Evolutionary conservation across 2,113 vertebrate genomes (phyloP), one percentile per base, ranked within the genome.

Genomic region (Cryptoleucopteryx plumbea): DNA sequence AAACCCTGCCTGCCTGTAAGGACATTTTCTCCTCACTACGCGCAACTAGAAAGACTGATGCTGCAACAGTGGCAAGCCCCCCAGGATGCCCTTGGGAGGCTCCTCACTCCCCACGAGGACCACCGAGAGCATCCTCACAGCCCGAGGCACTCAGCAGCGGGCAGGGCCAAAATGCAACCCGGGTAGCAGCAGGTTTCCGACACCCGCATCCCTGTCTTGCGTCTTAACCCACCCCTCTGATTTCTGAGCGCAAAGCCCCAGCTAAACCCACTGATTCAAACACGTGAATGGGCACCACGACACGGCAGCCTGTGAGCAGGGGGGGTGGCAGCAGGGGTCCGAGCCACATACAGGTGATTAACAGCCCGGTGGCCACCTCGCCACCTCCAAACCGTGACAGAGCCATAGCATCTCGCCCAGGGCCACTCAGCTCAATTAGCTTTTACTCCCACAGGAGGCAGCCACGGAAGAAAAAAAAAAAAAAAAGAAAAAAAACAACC

Each of bases 251-350:
- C 10, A 0, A n/a, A 66, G 22, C 32, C 67, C 23, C 45, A 26
- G 61, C 32, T 70, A 50, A 71, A 58, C 42, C 42, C 45, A 9
- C 20, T 0, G 38, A 34, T 45, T 16, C 3, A 1, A 20, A 62
- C 21, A 6, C 1, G 0, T 13, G 56, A 50, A 42, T 0, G 4
- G 53, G 75, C 70, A 47, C 17, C 26, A 5, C 0, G 2, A 38
- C 66, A 40, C 3, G 0, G 63, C 34, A 77, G 63, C 47, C 38
- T 3, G 2, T 1, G 47, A 71, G 40, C 8, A n/a, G 11, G 20
- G 48, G 20, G 25, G 27, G 16, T 11, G 13, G 34, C n/a, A 38
- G 75, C 23, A 11, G 20, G 29, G 13, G n/a, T 36, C n/a, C 6
- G 2, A 50, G 19, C 27, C 48, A 9, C 20, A 3, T 0, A 4